These are phyloP conservation scores for Rhabdophis nuchalis DNA, from an alignment of 2,797 vertebrate species.

Conservation along the genomic window DNA sequence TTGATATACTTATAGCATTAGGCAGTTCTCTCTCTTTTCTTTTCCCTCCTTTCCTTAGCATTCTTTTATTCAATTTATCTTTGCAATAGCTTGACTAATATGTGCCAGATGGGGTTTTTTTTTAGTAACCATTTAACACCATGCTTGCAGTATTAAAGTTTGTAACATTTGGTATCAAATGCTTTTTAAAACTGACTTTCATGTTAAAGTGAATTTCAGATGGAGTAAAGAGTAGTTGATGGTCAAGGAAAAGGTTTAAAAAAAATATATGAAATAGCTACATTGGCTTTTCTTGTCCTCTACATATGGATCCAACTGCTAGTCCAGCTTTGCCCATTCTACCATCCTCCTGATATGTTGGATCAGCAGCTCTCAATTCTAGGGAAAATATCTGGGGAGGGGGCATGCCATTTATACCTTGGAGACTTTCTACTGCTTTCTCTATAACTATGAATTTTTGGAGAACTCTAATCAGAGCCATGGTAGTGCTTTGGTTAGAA, in stretches of 20 bases:
- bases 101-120: conserved; percentile 69
- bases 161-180: conserved; percentile 47
- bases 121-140: conserved; percentile 56
- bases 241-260: neutral
- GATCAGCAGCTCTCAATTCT: neutral
- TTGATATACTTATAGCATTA: conserved; percentile 65
- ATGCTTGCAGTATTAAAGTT: conserved; percentile 56
- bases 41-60: conserved; percentile 59
- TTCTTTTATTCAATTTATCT: conserved; percentile 70
- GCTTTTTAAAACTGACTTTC: neutral
- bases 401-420: neutral
- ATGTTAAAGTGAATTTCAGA: neutral
- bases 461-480: neutral
- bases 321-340: neutral
- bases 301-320: neutral
- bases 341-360: neutral
- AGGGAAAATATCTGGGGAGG: neutral
- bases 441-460: neutral
- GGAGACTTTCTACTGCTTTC: neutral
- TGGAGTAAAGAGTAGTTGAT: neutral
- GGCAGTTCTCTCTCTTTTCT: conserved; percentile 53
- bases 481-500: neutral
- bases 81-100: conserved; percentile 62
- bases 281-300: neutral
- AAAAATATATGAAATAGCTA: neutral